Evolutionary conservation across 2,888 invertebrate species (phyloP), one percentile per base, ranked within the genome.

Genomic region (Zhuqinia jingwanae): DNA sequence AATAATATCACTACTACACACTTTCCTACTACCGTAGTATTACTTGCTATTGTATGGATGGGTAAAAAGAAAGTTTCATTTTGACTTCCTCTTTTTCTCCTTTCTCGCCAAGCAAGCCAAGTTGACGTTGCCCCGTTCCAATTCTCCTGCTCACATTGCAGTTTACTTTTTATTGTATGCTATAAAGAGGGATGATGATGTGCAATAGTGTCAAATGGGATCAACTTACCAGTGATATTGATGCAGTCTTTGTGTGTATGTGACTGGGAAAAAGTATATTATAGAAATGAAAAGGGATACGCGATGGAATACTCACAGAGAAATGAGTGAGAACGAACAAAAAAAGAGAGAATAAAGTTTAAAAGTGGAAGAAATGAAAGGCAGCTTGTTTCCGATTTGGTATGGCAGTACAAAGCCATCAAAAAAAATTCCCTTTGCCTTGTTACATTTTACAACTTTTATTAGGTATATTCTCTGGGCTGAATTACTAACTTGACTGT

Each of bases 141-240:
- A 53, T 73, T 17, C 73, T 50, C 27, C 50, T 73, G 50, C 22
- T 10, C 3, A 36, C 36, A 36, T 11, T 68, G 58, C 81, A 80
- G 65, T 60, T 65, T 68, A 68, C 36, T 58, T 81, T 81, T 81
- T 81, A 81, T 81, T 58, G 80, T 22, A 42, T 56, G 58, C 70
- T 58, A 81, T 81, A 81, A 75, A 82, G 60, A 20, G 63, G 45
- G 60, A 82, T 82, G 82, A 82, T 47, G 73, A 60, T 75, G 47
- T 60, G 75, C 58, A 82, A 63, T 75, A 60, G 73, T 82, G 82
- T 82, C 75, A 75, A 82, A 75, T 73, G 63, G 75, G 82, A 82
- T 75, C 82, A 45, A 75, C 60, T 82, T 56, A 17, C 27, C 45
- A 68, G 70, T 50, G 53, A 70, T 79, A 79, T 80, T 70, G 80